These are phyloP conservation scores for Nothobranchius kuhntae DNA, from an alignment of 2,113 vertebrate genomes.

Conservation along the genomic window DNA sequence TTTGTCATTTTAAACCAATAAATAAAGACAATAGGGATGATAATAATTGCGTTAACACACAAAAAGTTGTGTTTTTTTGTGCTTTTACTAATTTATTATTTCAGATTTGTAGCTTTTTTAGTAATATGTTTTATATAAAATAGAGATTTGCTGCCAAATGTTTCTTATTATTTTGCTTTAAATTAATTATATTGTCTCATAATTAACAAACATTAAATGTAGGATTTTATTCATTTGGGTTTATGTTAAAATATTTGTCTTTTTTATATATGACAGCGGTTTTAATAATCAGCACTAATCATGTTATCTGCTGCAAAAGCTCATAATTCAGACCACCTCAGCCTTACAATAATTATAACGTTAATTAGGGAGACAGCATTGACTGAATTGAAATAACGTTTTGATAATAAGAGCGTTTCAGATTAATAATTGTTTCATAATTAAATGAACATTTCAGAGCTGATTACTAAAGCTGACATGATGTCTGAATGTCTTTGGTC, in stretches of 20 bases:
- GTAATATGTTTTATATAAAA: no score
- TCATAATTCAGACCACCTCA: conserved; percentile 24
- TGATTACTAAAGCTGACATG: conserved; percentile 32
- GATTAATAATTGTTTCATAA: conserved; percentile 60
- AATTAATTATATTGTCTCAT: not conserved
- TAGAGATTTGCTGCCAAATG: not conserved
- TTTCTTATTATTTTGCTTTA: not conserved
- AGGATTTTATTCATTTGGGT: no score
- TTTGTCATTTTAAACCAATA: no score
- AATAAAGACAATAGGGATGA: no score
- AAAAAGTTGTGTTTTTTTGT: no score
- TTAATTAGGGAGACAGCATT: conserved; percentile 58
- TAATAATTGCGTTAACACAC: no score
- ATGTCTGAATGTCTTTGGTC: conserved; percentile 31
- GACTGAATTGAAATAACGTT: conserved; percentile 40
- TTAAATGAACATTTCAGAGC: conserved; percentile 48
- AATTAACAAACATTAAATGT: not conserved
- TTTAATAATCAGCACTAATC: conserved; percentile 37
- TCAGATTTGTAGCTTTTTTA: not conserved
- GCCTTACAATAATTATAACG: conserved; percentile 47
- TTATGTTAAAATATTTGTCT: not conserved
- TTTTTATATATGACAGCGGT: conserved; percentile 12
- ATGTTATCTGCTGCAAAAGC: conserved; percentile 30
- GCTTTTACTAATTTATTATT: no score
- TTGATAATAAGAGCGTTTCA: conserved; percentile 60